phyloP scores from a whole-genome alignment of 2,113 vertebrate genomes.

The Neoarius graeffei region DNA sequence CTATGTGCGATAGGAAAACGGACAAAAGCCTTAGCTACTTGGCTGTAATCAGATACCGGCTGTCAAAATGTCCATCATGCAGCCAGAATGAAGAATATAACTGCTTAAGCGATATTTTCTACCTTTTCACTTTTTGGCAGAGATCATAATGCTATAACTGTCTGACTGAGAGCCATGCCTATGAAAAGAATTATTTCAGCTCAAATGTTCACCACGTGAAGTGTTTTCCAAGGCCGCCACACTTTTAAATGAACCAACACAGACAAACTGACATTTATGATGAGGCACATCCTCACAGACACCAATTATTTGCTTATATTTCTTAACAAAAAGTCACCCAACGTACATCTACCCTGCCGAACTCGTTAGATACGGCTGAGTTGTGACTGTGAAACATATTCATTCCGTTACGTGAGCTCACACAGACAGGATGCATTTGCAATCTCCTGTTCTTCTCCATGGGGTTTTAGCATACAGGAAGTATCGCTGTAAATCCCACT shows the following conservation, averaged over 20 bases:
- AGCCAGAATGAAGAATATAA: neutral
- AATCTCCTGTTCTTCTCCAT: neutral
- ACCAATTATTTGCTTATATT: neutral
- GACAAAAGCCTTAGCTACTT: neutral
- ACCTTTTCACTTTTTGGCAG: too few relatives aligned
- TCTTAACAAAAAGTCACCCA: neutral
- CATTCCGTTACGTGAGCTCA: neutral
- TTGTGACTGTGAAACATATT: too few relatives aligned
- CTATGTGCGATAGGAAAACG: too few relatives aligned
- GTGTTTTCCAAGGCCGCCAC: neutral
- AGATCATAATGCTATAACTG: neutral
- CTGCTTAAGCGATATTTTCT: neutral
- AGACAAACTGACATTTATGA: neutral
- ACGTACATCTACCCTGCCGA: neutral
- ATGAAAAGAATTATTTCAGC: neutral
- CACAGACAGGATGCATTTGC: neutral
- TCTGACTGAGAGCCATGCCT: neutral
- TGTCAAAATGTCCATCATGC: neutral
- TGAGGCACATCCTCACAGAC: neutral
- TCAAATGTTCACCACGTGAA: neutral
- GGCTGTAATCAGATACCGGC: neutral
- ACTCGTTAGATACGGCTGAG: neutral
- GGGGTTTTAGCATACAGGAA: neutral
- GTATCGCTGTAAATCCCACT: neutral
- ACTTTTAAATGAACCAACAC: neutral